A percentile compares a stretch with the other conserved stretches of the same genome.
Conservation (phyloP, 1,140 invertebrate species). For the Magallana angulata region DNA sequence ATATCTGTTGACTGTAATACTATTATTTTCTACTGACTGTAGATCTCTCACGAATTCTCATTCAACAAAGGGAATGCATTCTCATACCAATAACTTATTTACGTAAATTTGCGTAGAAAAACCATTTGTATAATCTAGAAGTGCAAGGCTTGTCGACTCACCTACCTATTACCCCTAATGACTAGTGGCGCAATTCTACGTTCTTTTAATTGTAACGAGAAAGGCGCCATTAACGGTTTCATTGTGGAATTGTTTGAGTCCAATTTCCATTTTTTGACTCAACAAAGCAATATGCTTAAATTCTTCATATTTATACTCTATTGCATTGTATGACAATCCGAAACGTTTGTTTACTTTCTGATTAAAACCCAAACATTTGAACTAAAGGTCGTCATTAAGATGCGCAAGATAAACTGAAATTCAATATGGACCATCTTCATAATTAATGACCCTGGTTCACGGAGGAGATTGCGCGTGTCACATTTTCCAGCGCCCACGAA, state of each 20-base stretch:
- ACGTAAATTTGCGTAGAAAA: constrained; percentile 1
- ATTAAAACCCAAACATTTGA: constrained; percentile 23
- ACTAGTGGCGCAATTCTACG: constrained; percentile 1
- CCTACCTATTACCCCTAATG: neutral
- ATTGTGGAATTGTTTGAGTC: constrained; percentile 8
- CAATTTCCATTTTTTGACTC: neutral
- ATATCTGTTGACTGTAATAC: too few species aligned
- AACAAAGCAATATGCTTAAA: constrained; percentile 21
- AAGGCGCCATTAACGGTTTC: constrained; percentile 2
- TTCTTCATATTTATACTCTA: constrained; percentile 15
- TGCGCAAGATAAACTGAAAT: constrained; percentile 32
- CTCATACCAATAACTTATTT: neutral
- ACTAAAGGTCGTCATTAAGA: constrained; percentile 33
- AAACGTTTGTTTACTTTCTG: neutral
- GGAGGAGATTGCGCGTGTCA: constrained; percentile 19
- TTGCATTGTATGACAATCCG: constrained; percentile 13
- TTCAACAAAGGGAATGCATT: neutral
- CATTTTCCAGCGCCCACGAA: constrained; percentile 24
- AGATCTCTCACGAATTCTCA: too few species aligned
- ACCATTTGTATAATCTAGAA: neutral
- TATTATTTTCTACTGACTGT: too few species aligned
- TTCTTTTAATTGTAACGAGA: constrained; percentile 2
- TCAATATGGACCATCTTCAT: constrained; percentile 23
- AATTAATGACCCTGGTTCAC: constrained; percentile 5
- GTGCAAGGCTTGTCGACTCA: neutral